Evolutionary conservation across 2,888 invertebrate genomes (phyloP), one percentile per base, ranked within the genome.

Genomic region (Lysandra coridon): DNA sequence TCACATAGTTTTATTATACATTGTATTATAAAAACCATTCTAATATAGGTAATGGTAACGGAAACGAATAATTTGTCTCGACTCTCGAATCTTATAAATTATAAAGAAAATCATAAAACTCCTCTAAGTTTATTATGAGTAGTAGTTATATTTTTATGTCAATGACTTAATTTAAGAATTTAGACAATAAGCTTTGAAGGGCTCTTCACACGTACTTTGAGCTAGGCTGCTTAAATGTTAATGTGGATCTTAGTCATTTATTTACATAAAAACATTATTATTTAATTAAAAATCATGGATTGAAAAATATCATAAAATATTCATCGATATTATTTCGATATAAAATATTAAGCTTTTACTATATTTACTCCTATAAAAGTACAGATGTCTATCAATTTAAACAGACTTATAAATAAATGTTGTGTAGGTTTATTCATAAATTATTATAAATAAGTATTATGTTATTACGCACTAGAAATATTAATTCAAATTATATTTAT

Each of bases 341-440:
- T 75, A 75, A 75, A 75, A 30, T 74, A 10, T 49, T 73, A 10
- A 53, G 30, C 75, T 30, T 53, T 12, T 53, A 44, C 3, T 49
- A 75, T n/a, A 44, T 10, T 73, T 73, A 44, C 44, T 23, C 44
- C 0, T 17, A 53, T 76, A 33, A 53, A 75, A 69, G 17, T 69
- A 76, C 76, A 57, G 57, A 76, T 76, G 53, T 23, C 23, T 75
- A 57, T 76, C 33, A 57, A 53, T 17, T 37, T 33, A 14, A 33
- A 17, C 17, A 57, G 37, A 57, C 14, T 53, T 23, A 75, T 30
- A 64, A 64, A 53, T 76, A 17, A 76, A 57, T 76, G 57, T 76
- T 76, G 53, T 76, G 49, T 76, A 76, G 33, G 57, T 76, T 33
- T 57, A 76, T 76, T 57, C 14, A 53, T 30, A 75, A 57, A 53